Evolutionary conservation across 2,888 invertebrate species (phyloP).

Genomic region (Orthosia cruda): DNA sequence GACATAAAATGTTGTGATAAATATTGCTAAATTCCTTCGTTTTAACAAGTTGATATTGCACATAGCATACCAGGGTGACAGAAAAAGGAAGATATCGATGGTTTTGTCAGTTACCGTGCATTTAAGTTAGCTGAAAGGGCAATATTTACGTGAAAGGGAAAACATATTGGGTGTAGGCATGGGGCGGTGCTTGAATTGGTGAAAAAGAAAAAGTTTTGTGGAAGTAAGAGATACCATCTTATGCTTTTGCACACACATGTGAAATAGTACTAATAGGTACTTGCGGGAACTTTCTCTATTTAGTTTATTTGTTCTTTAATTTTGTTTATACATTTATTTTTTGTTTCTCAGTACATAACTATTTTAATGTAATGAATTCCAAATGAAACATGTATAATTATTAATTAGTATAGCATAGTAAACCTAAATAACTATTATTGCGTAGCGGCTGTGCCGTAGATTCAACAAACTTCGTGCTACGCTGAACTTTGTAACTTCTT

Average conservation of each 20-base stretch:
- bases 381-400: neutral
- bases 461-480: too few species aligned
- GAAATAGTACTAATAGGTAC: neutral
- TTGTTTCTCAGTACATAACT: too few species aligned
- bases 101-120: neutral
- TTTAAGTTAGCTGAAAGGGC: conserved; percentile 18
- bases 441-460: too few species aligned
- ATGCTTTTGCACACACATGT: neutral
- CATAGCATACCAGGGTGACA: conserved; percentile 50
- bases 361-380: neutral
- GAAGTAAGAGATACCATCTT: conserved; percentile 6
- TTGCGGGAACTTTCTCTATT: too few species aligned
- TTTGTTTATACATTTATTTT: too few species aligned
- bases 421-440: too few species aligned
- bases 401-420: too few species aligned
- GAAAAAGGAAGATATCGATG: neutral
- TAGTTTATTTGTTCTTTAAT: too few species aligned
- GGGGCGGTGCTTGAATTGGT: neutral
- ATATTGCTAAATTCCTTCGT: conserved; percentile 7
- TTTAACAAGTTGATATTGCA: conserved; percentile 48
- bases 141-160: conserved; percentile 25
- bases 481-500: too few species aligned
- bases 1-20: neutral
- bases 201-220: conserved; percentile 1
- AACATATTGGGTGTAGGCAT: neutral